A percentile compares a stretch with the other conserved stretches of the same genome.
phyloP scores from a whole-genome alignment of 1,140 invertebrate genomes.

The Sitodiplosis mosellana region DNA sequence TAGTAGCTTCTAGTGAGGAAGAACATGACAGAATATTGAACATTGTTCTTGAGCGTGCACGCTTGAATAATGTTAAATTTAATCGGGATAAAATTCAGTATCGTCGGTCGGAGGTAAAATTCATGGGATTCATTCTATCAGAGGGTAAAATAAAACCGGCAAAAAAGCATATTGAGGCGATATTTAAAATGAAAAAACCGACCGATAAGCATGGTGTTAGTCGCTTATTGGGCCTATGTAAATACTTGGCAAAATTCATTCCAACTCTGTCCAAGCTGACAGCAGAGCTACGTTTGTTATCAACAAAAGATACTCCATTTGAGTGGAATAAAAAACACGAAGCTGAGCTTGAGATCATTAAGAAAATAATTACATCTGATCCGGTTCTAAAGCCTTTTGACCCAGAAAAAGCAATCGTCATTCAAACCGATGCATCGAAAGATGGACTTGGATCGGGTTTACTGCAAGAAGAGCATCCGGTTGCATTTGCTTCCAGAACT shows the following conservation, averaged over 20 bases:
- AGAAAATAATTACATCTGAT: slow-evolving; percentile 10
- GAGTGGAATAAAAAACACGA: slow-evolving; percentile 12
- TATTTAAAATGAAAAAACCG: slow-evolving; percentile 9
- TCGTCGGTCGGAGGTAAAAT: slow-evolving; percentile 8
- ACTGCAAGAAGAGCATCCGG: slow-evolving; percentile 13
- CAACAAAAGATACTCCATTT: slow-evolving; percentile 12
- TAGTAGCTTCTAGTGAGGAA: slow-evolving; percentile 9
- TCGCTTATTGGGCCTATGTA: slow-evolving; percentile 14
- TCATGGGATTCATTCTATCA: slow-evolving; percentile 10
- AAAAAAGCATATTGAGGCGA: slow-evolving; percentile 10
- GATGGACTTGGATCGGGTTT: slow-evolving; percentile 17
- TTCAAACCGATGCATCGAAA: too few species aligned
- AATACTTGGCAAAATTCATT: slow-evolving; percentile 19
- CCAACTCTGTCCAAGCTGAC: slow-evolving; percentile 15
- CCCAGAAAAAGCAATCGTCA: too few species aligned
- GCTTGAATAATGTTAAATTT: slow-evolving; percentile 9
- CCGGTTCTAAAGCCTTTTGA: too few species aligned
- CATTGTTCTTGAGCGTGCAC: slow-evolving; percentile 11
- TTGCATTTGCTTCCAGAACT: slow-evolving; percentile 19
- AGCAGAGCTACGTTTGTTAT: slow-evolving; percentile 10
- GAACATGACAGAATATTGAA: slow-evolving; percentile 16
- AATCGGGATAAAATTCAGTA: slow-evolving; percentile 12
- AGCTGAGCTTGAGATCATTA: slow-evolving; percentile 8
- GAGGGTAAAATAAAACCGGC: slow-evolving; percentile 8
- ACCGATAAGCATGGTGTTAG: slow-evolving; percentile 1